A percentile compares a stretch with the other conserved stretches of the same genome.
phyloP scores from a whole-genome alignment of 92 coral and sea anemone genomes.

The Epizoanthus scotinus region DNA sequence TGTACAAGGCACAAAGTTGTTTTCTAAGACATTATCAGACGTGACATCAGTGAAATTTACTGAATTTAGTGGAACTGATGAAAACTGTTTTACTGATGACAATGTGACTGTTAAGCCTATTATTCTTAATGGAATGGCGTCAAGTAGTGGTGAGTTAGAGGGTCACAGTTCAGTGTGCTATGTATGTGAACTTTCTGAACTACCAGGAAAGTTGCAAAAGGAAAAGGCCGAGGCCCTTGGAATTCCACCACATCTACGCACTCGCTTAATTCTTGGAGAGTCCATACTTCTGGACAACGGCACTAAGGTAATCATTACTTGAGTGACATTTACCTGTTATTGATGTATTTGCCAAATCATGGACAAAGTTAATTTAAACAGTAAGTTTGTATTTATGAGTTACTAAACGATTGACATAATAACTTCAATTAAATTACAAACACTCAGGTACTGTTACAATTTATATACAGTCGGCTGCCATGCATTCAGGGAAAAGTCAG shows the following conservation, averaged over 20 bases:
- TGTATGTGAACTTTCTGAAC: slow-evolving; percentile 70
- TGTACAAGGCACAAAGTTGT: slow-evolving; percentile 45
- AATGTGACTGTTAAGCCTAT: slow-evolving; percentile 62
- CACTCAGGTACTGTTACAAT: too few relatives aligned
- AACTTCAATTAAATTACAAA: too few relatives aligned
- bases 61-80: slow-evolving; percentile 35
- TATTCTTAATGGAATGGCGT: slow-evolving; percentile 18
- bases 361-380: too few relatives aligned
- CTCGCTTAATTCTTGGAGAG: slow-evolving; percentile 58
- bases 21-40: slow-evolving; percentile 51
- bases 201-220: slow-evolving; percentile 63
- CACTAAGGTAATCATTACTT: slow-evolving; percentile 48
- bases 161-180: slow-evolving; percentile 58
- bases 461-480: too few relatives aligned
- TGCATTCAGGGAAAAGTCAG: too few relatives aligned
- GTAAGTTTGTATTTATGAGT: too few relatives aligned
- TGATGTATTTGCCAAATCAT: not conserved
- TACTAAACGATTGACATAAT: too few relatives aligned
- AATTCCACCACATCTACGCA: slow-evolving; percentile 58
- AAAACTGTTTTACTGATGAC: slow-evolving; percentile 49
- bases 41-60: slow-evolving; percentile 36
- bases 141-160: not conserved
- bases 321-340: not conserved
- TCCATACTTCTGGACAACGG: slow-evolving; percentile 62
- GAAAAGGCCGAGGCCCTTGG: slow-evolving; percentile 72